Evolutionary conservation across 2,113 vertebrate genomes (phyloP).

Genomic region (Apeltes quadracus): DNA sequence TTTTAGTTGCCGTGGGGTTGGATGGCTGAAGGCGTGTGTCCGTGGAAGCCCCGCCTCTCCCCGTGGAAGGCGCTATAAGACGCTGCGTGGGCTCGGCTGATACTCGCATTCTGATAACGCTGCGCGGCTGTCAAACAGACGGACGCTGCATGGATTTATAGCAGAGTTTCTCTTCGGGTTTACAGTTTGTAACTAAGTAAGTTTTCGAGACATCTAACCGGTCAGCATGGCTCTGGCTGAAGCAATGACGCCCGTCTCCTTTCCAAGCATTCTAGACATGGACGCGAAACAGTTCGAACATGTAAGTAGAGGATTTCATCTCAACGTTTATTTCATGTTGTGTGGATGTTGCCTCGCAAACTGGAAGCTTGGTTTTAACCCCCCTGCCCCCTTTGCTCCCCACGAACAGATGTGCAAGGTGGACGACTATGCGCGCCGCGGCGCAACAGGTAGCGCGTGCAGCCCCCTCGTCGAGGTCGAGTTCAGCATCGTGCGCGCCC

Average conservation of each 20-base stretch:
- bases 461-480: conserved; percentile 76
- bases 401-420: conserved; percentile 67
- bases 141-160: conserved; percentile 35
- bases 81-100: background rate
- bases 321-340: background rate
- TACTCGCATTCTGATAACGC: conserved; percentile 33
- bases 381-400: background rate
- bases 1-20: conserved; percentile 7
- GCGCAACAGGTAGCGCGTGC: conserved; percentile 48
- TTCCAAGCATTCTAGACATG: conserved; percentile 60
- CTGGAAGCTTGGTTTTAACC: background rate
- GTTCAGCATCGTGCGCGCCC: conserved; percentile 79
- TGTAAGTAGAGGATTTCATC: conserved; percentile 69
- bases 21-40: background rate
- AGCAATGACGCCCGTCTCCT: conserved; percentile 71
- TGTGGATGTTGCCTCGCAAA: background rate
- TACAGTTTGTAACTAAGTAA: background rate
- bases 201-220: too few species aligned
- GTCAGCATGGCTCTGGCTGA: conserved; percentile 77
- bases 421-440: conserved; percentile 46
- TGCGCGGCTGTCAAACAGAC: background rate
- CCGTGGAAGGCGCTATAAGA: conserved; percentile 44
- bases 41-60: conserved; percentile 49
- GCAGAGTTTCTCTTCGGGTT: background rate
- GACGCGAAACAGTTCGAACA: conserved; percentile 71